These are phyloP conservation scores for Tetragonula carbonaria DNA, from an alignment of 2,888 invertebrate species.

Conservation along the genomic window DNA sequence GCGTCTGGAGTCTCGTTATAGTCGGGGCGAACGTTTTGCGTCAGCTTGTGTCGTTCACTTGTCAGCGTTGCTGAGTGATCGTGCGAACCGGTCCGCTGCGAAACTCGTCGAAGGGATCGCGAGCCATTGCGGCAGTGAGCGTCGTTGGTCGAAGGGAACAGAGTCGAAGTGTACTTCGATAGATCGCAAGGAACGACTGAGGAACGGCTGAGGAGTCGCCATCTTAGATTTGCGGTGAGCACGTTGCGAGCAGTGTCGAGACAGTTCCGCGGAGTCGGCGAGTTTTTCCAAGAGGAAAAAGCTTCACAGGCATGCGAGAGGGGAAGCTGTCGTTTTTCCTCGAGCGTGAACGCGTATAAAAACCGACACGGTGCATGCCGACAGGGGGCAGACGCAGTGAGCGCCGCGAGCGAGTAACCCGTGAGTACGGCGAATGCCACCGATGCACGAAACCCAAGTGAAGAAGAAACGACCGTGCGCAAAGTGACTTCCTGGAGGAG, in stretches of 20 bases:
- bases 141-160: background rate
- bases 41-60: slow-evolving; percentile 45
- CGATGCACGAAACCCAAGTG: slow-evolving; percentile 56
- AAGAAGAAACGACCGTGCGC: slow-evolving; percentile 44
- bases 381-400: slow-evolving; percentile 6
- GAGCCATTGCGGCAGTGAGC: background rate
- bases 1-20: slow-evolving; percentile 57
- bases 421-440: background rate
- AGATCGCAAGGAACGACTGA: slow-evolving; percentile 29
- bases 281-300: background rate
- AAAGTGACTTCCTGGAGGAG: slow-evolving; percentile 72
- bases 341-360: slow-evolving; percentile 39
- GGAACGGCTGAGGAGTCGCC: slow-evolving; percentile 52
- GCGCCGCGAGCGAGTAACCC: slow-evolving; percentile 24
- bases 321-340: slow-evolving; percentile 47
- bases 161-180: background rate
- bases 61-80: slow-evolving; percentile 23
- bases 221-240: slow-evolving; percentile 59
- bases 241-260: slow-evolving; percentile 44
- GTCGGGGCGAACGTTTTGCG: slow-evolving; percentile 55
- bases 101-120: background rate
- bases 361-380: slow-evolving; percentile 43
- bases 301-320: slow-evolving; percentile 35
- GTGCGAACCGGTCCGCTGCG: slow-evolving; percentile 7
- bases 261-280: background rate